phyloP scores from a whole-genome alignment of 1,140 invertebrate genomes.

The Cataglyphis hispanica region DNA sequence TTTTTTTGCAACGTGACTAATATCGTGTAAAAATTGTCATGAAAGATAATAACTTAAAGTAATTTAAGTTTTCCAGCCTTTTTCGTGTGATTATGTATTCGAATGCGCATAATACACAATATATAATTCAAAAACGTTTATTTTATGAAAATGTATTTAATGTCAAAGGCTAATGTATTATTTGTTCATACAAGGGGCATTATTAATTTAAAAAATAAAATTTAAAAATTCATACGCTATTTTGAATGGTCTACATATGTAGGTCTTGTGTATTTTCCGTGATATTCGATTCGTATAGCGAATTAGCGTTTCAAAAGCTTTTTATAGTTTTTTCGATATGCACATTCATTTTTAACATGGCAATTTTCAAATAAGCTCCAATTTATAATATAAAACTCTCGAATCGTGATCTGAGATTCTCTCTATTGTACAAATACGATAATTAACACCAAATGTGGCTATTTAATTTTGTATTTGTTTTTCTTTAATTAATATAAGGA shows the following conservation, averaged over 20 bases:
- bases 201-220: slow-evolving; percentile 37
- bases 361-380: neutral
- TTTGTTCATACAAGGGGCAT: slow-evolving; percentile 3
- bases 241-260: neutral
- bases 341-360: neutral
- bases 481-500: neutral
- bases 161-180: slow-evolving; percentile 47
- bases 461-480: neutral
- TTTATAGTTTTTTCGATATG: neutral
- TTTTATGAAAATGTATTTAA: slow-evolving; percentile 35
- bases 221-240: slow-evolving; percentile 14
- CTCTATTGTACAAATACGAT: neutral
- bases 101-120: slow-evolving; percentile 2
- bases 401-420: too few species aligned
- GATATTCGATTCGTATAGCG: slow-evolving; percentile 3
- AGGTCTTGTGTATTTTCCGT: neutral
- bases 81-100: neutral
- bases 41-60: neutral
- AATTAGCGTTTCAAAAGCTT: neutral
- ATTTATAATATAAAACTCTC: neutral
- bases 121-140: slow-evolving; percentile 30
- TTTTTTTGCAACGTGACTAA: too few species aligned
- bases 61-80: neutral
- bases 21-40: too few species aligned
- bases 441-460: neutral